A percentile compares a stretch with the other conserved stretches of the same genome.
phyloP scores from a whole-genome alignment of 2,113 vertebrate species.

The Lonchura striata region DNA sequence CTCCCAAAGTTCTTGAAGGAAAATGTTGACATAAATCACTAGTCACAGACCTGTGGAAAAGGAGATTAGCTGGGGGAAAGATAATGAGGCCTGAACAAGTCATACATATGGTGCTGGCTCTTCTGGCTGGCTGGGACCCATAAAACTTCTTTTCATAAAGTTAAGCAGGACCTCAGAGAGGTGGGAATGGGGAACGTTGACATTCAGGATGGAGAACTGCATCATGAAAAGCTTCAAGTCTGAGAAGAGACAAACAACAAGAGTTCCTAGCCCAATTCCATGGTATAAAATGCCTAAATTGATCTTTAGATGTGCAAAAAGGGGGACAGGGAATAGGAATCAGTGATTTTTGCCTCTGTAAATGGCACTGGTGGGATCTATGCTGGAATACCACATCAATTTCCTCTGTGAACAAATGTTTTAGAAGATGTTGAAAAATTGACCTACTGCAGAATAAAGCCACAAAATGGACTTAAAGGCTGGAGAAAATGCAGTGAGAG shows the following conservation, averaged over 20 bases:
- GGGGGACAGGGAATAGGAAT: neutral
- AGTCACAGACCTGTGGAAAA: neutral
- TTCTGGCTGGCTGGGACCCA: neutral
- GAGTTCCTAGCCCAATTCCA: neutral
- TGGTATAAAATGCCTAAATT: neutral
- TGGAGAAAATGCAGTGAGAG: conserved; percentile 32
- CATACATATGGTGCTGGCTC: accelerated
- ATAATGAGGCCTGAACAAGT: neutral
- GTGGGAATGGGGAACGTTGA: neutral
- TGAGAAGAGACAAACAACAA: neutral
- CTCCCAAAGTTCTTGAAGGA: neutral
- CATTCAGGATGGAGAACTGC: neutral
- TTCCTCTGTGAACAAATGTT: conserved; percentile 15
- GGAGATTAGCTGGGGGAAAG: neutral
- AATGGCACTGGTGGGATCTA: neutral
- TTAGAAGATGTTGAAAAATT: conserved; percentile 18
- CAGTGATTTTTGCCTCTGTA: neutral
- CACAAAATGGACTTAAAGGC: conserved; percentile 28
- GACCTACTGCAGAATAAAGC: conserved; percentile 14
- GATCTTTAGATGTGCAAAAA: conserved; percentile 6
- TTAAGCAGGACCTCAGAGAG: neutral
- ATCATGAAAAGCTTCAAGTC: neutral
- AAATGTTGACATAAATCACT: neutral
- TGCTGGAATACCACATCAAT: neutral
- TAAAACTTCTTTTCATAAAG: neutral